phyloP scores from a whole-genome alignment of 2,888 invertebrate species.

The Crepidodera aurea region DNA sequence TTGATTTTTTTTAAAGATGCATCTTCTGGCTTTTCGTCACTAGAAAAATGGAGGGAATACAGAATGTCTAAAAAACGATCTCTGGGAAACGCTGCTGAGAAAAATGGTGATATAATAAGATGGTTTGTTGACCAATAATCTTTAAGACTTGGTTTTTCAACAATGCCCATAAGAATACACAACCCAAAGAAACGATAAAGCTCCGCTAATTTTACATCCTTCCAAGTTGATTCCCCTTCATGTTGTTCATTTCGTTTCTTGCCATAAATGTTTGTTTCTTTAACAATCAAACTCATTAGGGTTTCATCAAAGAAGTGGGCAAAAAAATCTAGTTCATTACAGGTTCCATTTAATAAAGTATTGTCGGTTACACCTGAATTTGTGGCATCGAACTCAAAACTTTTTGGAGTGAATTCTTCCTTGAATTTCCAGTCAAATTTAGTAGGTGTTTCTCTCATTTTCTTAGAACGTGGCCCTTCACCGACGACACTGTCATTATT shows the following conservation, averaged over 20 bases:
- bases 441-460: no score
- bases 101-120: constrained; percentile 7
- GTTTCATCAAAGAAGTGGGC: not conserved
- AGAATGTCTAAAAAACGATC: not conserved
- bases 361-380: no score
- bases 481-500: no score
- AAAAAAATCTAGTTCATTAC: no score
- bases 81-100: not conserved
- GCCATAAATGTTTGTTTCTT: constrained; percentile 3
- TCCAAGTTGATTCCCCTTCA: not conserved
- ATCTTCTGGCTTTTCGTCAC: not conserved
- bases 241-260: constrained; percentile 2
- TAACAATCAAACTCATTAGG: not conserved
- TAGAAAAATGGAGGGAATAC: constrained; percentile 7
- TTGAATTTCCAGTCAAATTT: no score
- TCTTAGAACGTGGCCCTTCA: no score
- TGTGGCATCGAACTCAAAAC: no score
- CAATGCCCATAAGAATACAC: constrained; percentile 1
- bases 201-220: not conserved
- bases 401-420: no score
- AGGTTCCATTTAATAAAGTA: no score
- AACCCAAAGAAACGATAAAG: not conserved
- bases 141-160: not conserved
- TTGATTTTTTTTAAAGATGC: not conserved
- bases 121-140: constrained; percentile 11